These are phyloP conservation scores for Trachymyrmex cornetzi DNA, from an alignment of 1,140 invertebrate genomes.

Conservation along the genomic window DNA sequence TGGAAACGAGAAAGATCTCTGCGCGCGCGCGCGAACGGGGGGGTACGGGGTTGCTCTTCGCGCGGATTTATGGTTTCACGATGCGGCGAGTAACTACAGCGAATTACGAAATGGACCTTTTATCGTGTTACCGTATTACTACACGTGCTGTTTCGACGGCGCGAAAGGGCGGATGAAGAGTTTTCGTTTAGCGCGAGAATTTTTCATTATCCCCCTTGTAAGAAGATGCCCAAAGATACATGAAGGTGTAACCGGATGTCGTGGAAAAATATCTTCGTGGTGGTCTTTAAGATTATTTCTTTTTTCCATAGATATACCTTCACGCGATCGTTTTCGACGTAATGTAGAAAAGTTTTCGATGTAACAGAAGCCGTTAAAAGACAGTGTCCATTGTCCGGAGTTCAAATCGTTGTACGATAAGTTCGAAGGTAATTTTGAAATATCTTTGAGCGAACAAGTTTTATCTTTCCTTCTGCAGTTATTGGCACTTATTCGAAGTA, in stretches of 20 bases:
- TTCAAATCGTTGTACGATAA: slow-evolving; percentile 17
- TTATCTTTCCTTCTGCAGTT: slow-evolving; percentile 26
- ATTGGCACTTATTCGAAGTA: background rate
- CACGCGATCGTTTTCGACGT: slow-evolving; percentile 40
- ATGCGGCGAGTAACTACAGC: background rate
- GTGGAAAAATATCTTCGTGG: slow-evolving; percentile 18
- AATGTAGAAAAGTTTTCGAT: slow-evolving; percentile 49
- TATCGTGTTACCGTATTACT: slow-evolving; percentile 35
- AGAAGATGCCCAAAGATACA: background rate
- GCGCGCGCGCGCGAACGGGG: background rate
- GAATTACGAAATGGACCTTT: slow-evolving; percentile 17
- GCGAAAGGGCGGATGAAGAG: slow-evolving; percentile 32
- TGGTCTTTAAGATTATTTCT: slow-evolving; percentile 27
- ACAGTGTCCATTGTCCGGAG: background rate
- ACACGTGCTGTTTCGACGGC: background rate
- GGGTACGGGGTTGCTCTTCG: slow-evolving; percentile 22
- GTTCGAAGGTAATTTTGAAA: slow-evolving; percentile 40
- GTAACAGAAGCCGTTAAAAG: slow-evolving; percentile 19
- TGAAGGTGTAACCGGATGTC: slow-evolving; percentile 24
- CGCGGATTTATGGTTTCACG: slow-evolving; percentile 31
- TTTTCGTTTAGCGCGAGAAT: slow-evolving; percentile 37
- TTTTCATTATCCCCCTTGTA: slow-evolving; percentile 44
- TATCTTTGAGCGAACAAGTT: slow-evolving; percentile 34
- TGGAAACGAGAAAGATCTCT: slow-evolving; percentile 64
- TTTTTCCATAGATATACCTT: slow-evolving; percentile 40